Evolutionary conservation across 2,797 vertebrate species (phyloP), one percentile per base, ranked within the genome.

Genomic region (Brachyalestes nurse): DNA sequence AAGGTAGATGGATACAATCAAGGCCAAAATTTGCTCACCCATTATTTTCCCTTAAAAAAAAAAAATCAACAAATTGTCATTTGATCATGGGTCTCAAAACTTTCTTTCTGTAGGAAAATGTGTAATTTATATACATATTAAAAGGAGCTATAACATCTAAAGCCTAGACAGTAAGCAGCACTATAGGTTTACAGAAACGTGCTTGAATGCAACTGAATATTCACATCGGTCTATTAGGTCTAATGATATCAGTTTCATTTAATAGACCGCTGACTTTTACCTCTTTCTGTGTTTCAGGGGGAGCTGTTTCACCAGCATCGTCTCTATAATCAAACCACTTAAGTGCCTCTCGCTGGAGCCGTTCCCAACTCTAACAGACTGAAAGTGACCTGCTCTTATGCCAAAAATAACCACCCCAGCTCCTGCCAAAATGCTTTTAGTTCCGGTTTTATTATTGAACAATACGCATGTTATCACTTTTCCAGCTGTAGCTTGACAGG

Each of bases 321-420:
- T 57, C 45, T 5, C 40, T 6, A 66, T 58, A 16, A n/a, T 12
- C 14, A 28, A 57, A 53, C 55, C 58, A 55, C 72, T 42, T 58
- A 57, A 81, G 58, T 55, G 60, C 47, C 74, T 57, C 65, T 65
- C 38, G 85, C 86, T 81, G 78, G 85, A 88, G 76, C 70, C 49
- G 64, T 69, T 58, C 66, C 83, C 76, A 82, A 66, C 16, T 80
- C 81, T 65, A 42, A 38, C 82, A 66, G 82, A 85, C 85, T 55
- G 72, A 88, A 45, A 69, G 75, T 82, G 72, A 82, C 62, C 49
- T 42, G 66, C 67, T 47, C 81, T 75, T 72, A 61, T 69, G 80
- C 81, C 73, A 62, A n/a, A 84, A 84, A 80, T 86, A 83, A 64
- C 23, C 42, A 45, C 69, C 67, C 71, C 64, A 64, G 64, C 71